Evolutionary conservation across 2,113 vertebrate genomes (phyloP).

Genomic region (Neoarius graeffei): DNA sequence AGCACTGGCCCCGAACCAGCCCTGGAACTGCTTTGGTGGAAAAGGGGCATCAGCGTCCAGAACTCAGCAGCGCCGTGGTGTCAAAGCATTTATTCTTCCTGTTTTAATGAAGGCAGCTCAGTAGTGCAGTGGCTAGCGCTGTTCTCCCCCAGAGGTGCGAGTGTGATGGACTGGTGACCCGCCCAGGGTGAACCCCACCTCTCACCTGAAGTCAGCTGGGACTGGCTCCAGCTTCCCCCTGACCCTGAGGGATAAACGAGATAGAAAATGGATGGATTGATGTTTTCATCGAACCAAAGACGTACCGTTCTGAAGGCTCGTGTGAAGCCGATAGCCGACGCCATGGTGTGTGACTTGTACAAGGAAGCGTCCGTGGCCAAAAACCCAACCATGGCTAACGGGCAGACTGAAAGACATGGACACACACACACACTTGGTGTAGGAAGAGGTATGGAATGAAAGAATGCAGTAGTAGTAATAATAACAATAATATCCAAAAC

Average conservation of each 20-base stretch:
- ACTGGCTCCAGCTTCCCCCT: no score
- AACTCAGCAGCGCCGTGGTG: neutral
- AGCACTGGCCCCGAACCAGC: no score
- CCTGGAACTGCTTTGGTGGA: no score
- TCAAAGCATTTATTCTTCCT: neutral
- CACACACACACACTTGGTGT: neutral
- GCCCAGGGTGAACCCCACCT: no score
- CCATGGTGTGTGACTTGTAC: constrained; percentile 78
- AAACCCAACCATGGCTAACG: constrained; percentile 92
- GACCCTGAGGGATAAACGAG: no score
- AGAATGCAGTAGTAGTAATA: no score
- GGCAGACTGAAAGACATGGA: constrained; percentile 82
- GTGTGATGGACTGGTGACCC: no score
- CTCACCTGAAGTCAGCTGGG: no score
- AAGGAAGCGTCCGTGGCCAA: constrained; percentile 87
- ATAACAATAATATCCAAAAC: neutral
- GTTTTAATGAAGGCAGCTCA: neutral
- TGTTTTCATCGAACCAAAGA: neutral
- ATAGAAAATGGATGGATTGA: no score
- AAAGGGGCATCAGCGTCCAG: neutral
- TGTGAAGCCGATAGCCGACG: constrained; percentile 88
- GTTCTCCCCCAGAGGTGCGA: no score
- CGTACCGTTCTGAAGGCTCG: constrained; percentile 91
- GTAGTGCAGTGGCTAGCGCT: no score
- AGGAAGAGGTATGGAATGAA: no score